phyloP scores from a whole-genome alignment of 2,888 invertebrate genomes.

The Drosophila nr. perissopoda region DNA sequence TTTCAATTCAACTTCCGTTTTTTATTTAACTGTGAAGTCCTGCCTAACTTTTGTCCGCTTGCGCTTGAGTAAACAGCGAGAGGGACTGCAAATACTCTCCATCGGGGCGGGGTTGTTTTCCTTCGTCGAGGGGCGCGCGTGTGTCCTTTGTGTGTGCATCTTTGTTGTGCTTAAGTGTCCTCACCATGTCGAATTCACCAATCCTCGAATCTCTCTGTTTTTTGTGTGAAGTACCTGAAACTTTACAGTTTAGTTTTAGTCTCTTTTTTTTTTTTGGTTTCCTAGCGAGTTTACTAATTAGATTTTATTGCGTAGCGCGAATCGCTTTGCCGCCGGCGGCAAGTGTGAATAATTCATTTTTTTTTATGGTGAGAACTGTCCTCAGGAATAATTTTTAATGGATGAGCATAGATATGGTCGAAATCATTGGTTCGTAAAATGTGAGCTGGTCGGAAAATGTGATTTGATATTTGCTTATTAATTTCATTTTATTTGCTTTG shows the following conservation, averaged over 20 bases:
- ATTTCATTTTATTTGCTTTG: not conserved
- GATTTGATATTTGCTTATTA: not conserved
- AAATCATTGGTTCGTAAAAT: not conserved
- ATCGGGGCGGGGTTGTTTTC: slow-evolving; percentile 50
- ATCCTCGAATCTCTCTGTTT: slow-evolving; percentile 22
- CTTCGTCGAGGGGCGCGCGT: slow-evolving; percentile 69
- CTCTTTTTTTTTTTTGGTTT: slow-evolving; percentile 15
- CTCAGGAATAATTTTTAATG: not conserved
- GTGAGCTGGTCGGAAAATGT: not conserved
- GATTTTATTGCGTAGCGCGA: slow-evolving; percentile 75
- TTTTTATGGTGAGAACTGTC: slow-evolving; percentile 51
- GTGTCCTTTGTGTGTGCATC: slow-evolving; percentile 74
- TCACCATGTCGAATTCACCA: slow-evolving; percentile 69
- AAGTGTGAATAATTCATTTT: slow-evolving; percentile 70
- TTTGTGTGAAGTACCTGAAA: slow-evolving; percentile 67
- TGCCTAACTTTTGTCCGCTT: slow-evolving; percentile 50
- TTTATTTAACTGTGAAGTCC: slow-evolving; percentile 26
- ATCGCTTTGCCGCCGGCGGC: slow-evolving; percentile 62
- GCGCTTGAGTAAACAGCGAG: slow-evolving; percentile 66
- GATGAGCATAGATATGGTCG: not conserved
- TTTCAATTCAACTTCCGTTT: slow-evolving; percentile 38
- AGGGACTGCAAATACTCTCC: slow-evolving; percentile 27
- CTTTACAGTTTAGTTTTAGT: slow-evolving; percentile 38
- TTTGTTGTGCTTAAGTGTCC: slow-evolving; percentile 75
- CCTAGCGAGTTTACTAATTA: slow-evolving; percentile 65